Percentiles rank a stretch among this genome's conserved stretches.
These are phyloP conservation scores for Diachasma alloeum DNA, from an alignment of 1,140 invertebrate species.

Conservation along the genomic window DNA sequence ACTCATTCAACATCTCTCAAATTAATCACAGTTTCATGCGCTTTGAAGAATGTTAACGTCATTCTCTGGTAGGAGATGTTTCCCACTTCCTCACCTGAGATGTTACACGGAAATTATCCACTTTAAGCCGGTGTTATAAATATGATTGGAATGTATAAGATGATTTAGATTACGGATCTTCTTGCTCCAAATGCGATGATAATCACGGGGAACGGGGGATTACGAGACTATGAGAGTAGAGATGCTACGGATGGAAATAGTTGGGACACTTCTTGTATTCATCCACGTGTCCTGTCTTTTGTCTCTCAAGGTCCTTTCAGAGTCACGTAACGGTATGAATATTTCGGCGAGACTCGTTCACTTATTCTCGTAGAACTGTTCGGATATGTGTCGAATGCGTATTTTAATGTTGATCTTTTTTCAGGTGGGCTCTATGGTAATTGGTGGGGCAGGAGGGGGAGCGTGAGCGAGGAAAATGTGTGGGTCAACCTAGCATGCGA, in stretches of 20 bases:
- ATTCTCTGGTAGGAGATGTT: background rate
- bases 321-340: background rate
- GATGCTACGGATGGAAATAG: background rate
- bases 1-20: background rate
- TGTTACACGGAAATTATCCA: constrained; percentile 2
- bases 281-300: background rate
- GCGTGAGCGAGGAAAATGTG: too few species aligned
- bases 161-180: background rate
- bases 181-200: background rate
- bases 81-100: background rate
- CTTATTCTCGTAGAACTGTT: background rate
- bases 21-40: background rate
- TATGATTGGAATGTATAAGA: background rate
- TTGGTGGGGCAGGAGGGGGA: too few species aligned
- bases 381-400: background rate
- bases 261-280: background rate
- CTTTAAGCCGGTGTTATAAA: background rate
- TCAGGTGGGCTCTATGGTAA: background rate
- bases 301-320: background rate
- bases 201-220: background rate
- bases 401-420: background rate
- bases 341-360: background rate
- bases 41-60: background rate
- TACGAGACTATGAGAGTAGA: background rate
- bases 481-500: too few species aligned